phyloP scores from a whole-genome alignment of 2,797 vertebrate species.

The Urophycis tenuis region DNA sequence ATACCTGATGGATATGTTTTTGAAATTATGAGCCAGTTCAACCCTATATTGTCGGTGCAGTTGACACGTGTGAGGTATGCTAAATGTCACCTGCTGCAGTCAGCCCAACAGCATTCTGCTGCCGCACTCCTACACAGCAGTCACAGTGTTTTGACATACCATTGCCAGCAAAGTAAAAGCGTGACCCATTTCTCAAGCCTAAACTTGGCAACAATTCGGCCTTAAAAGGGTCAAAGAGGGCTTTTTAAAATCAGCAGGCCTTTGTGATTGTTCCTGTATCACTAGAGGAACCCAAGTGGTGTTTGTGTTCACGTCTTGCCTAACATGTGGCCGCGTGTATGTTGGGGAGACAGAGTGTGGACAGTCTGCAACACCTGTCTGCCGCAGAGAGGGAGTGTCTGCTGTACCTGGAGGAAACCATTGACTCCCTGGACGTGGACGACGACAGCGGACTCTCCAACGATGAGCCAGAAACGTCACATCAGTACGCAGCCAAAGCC shows the following conservation, averaged over 20 bases:
- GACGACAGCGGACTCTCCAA: constrained; percentile 81
- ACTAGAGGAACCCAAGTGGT: neutral
- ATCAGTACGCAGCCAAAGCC: constrained; percentile 31
- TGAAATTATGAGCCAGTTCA: neutral
- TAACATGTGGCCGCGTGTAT: constrained; percentile 10
- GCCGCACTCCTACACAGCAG: too few species aligned
- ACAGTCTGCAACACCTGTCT: constrained; percentile 84
- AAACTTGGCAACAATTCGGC: neutral
- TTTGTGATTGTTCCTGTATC: neutral
- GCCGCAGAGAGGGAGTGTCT: constrained; percentile 87
- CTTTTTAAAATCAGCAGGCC: neutral
- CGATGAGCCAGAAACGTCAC: constrained; percentile 60
- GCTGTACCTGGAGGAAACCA: constrained; percentile 88
- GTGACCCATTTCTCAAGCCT: neutral
- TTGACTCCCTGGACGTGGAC: constrained; percentile 83
- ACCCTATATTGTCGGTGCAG: too few species aligned
- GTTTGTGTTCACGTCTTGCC: neutral
- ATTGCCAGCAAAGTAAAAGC: neutral
- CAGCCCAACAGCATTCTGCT: too few species aligned
- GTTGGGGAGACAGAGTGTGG: constrained; percentile 72
- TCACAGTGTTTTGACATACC: neutral
- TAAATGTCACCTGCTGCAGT: too few species aligned
- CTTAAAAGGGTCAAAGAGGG: neutral
- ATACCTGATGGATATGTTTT: neutral
- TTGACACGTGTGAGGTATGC: too few species aligned